Conservation (phyloP, 1,140 invertebrate genomes). For the Druon quercuslanigerum region DNA sequence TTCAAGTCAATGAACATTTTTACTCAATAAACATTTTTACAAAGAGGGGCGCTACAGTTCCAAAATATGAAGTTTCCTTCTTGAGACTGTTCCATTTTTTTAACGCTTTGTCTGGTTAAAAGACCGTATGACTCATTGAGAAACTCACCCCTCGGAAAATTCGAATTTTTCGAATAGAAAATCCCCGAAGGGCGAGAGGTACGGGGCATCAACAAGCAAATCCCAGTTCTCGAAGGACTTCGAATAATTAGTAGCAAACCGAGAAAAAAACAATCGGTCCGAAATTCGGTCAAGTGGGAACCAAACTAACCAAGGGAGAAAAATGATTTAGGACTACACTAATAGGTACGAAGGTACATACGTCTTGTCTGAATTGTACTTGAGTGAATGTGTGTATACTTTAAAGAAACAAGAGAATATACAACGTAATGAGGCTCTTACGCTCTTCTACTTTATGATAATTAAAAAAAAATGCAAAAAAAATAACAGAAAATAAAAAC, state of each 20-base stretch:
- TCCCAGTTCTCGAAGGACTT: constrained; percentile 33
- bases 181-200: constrained; percentile 24
- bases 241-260: not conserved
- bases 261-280: not conserved
- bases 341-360: constrained; percentile 55
- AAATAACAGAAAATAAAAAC: constrained; percentile 25
- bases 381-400: constrained; percentile 40
- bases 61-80: not conserved
- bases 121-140: constrained; percentile 8
- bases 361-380: constrained; percentile 53
- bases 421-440: constrained; percentile 17
- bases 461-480: not conserved
- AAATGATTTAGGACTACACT: constrained; percentile 31
- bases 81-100: constrained; percentile 12
- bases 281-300: constrained; percentile 3
- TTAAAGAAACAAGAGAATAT: constrained; percentile 7
- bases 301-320: constrained; percentile 41
- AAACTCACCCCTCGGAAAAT: constrained; percentile 6
- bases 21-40: too few relatives aligned
- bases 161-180: not conserved
- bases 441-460: not conserved
- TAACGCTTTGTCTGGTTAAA: constrained; percentile 6
- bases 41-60: too few relatives aligned
- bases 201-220: constrained; percentile 38
- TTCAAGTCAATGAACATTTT: not conserved